Conservation (phyloP, 2,888 invertebrate genomes). For the Patella caerulea region DNA sequence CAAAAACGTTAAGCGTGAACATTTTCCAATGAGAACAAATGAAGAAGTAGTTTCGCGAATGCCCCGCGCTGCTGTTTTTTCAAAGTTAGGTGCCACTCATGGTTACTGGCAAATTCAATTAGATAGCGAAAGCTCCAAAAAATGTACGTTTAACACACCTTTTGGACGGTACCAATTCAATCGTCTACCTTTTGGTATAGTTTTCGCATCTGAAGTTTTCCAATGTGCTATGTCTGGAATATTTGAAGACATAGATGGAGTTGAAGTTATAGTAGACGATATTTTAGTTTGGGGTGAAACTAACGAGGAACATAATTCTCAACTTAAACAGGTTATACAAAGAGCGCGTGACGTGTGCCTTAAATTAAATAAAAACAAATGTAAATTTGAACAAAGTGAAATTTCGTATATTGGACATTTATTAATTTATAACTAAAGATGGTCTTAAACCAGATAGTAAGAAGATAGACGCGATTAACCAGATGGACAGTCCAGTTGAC, state of each 20-base stretch:
- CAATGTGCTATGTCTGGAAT: conserved; percentile 28
- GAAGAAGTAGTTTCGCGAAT: conserved; percentile 36
- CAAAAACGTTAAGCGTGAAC: conserved; percentile 31
- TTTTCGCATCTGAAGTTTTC: conserved; percentile 30
- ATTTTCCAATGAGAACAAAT: conserved; percentile 37
- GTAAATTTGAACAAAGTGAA: conserved; percentile 26
- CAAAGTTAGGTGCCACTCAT: conserved; percentile 31
- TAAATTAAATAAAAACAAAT: conserved; percentile 24
- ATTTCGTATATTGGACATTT: conserved; percentile 17
- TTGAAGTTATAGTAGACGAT: conserved; percentile 36
- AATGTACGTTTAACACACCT: conserved; percentile 23
- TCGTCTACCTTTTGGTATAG: conserved; percentile 36
- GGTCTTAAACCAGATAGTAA: conserved; percentile 33
- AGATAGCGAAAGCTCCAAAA: conserved; percentile 8
- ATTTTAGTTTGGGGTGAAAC: conserved; percentile 31
- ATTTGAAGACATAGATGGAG: conserved; percentile 33
- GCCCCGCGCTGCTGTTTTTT: conserved; percentile 29
- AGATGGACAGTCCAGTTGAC: conserved; percentile 16
- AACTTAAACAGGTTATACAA: neutral
- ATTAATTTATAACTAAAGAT: neutral
- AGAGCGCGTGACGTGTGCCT: neutral
- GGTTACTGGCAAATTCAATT: conserved; percentile 36
- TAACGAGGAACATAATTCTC: conserved; percentile 31
- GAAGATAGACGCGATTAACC: conserved; percentile 27
- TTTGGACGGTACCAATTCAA: conserved; percentile 25